phyloP scores from a whole-genome alignment of 2,888 invertebrate species.

The Athripsodes cinereus region DNA sequence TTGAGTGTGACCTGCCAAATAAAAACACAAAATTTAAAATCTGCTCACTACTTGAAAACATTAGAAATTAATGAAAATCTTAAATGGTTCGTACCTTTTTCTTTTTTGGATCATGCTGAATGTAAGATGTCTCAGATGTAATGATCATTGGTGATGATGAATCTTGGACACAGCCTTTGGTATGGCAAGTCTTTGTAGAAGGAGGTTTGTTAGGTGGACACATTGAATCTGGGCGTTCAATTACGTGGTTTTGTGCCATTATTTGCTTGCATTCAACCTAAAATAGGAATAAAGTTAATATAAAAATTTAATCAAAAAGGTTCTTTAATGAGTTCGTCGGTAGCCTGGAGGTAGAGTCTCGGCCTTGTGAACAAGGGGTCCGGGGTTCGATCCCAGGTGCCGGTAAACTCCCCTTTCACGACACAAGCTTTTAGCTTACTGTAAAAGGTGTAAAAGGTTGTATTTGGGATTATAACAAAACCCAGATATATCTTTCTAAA shows the following conservation, averaged over 20 bases:
- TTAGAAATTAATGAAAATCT: neutral
- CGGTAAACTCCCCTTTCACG: too few species aligned
- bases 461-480: too few species aligned
- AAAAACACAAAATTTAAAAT: neutral
- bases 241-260: conserved; percentile 87
- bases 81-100: conserved; percentile 49
- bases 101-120: conserved; percentile 77
- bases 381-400: too few species aligned
- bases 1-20: conserved; percentile 60
- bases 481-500: too few species aligned
- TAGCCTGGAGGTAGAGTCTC: too few species aligned
- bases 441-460: too few species aligned
- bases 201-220: conserved; percentile 72
- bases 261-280: conserved; percentile 83
- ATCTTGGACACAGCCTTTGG: conserved; percentile 69
- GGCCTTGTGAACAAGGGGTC: too few species aligned
- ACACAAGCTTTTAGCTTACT: too few species aligned
- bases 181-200: conserved; percentile 78
- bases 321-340: too few species aligned
- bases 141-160: conserved; percentile 69
- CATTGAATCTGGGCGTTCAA: conserved; percentile 68
- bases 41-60: too few species aligned
- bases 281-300: too few species aligned
- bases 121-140: conserved; percentile 72
- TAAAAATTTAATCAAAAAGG: too few species aligned